Conservation (phyloP, 2,888 invertebrate species). For the Halictus ligatus region DNA sequence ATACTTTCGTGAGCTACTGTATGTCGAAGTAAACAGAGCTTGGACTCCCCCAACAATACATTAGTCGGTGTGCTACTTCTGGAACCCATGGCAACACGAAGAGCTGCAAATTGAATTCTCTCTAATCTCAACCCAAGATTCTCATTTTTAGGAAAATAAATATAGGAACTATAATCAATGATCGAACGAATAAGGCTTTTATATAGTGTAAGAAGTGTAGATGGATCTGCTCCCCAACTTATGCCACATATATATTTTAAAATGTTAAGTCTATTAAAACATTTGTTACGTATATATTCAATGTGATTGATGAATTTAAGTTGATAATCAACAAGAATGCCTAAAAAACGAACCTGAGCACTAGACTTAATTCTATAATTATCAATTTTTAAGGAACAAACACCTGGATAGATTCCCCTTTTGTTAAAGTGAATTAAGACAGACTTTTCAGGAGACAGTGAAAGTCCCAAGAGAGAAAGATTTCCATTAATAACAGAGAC, state of each 20-base stretch:
- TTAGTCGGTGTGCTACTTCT: not conserved
- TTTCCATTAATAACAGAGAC: not conserved
- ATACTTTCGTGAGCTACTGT: no score
- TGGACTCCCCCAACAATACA: not conserved
- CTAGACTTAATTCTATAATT: not conserved
- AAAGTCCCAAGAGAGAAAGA: not conserved
- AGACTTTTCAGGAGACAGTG: not conserved
- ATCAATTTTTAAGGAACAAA: not conserved
- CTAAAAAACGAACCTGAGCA: not conserved
- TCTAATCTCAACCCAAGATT: not conserved
- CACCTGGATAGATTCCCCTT: not conserved
- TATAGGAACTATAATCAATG: not conserved
- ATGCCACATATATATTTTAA: not conserved
- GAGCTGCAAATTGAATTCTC: not conserved
- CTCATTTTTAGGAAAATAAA: not conserved
- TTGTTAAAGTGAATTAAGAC: not conserved
- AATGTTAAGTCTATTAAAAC: not conserved
- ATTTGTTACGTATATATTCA: not conserved
- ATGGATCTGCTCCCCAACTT: not conserved
- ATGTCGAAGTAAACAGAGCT: not conserved
- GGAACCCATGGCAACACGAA: not conserved
- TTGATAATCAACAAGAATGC: not conserved
- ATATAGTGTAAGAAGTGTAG: not conserved
- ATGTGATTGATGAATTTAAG: not conserved
- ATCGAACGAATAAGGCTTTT: not conserved